Evolutionary conservation across 2,113 vertebrate genomes (phyloP).

Genomic region (Paraplagusia blochii): DNA sequence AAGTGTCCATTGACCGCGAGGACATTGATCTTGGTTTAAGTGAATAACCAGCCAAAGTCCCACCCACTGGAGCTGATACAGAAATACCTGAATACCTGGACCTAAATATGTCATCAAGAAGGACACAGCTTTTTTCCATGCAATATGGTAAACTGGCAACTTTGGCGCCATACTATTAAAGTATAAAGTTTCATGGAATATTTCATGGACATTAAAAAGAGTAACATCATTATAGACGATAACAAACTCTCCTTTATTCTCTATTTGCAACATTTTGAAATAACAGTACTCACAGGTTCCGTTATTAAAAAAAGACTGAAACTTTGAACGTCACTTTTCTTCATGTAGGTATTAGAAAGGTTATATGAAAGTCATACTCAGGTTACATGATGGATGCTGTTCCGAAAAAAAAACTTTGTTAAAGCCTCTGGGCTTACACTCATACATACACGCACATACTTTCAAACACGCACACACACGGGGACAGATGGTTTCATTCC

Average conservation of each 20-base stretch:
- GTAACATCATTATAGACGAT: conserved; percentile 59
- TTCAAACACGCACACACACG: too few species aligned
- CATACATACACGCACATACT: conserved; percentile 6
- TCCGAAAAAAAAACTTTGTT: conserved; percentile 57
- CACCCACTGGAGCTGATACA: conserved; percentile 19
- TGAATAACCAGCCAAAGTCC: conserved; percentile 33
- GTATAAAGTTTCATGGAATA: too few species aligned
- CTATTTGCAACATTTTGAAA: conserved; percentile 70
- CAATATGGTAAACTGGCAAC: too few species aligned
- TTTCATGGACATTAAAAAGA: conserved; percentile 48
- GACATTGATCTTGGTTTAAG: conserved; percentile 42
- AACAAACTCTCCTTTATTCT: conserved; percentile 74
- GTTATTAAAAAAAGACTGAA: conserved; percentile 71
- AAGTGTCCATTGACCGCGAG: conserved; percentile 42
- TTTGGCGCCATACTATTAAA: too few species aligned
- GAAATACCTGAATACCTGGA: conserved; percentile 4
- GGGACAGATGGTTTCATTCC: conserved; percentile 56
- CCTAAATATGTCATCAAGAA: too few species aligned
- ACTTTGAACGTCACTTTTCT: conserved; percentile 44
- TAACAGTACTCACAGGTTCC: conserved; percentile 70
- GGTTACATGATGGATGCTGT: conserved; percentile 69
- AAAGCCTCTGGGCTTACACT: conserved; percentile 58
- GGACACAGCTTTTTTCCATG: too few species aligned
- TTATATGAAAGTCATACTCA: conserved; percentile 74
- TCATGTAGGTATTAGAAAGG: conserved; percentile 68